Evolutionary conservation across 2,888 invertebrate genomes (phyloP), one percentile per base, ranked within the genome.

Genomic region (Rugalucina vietnamica): DNA sequence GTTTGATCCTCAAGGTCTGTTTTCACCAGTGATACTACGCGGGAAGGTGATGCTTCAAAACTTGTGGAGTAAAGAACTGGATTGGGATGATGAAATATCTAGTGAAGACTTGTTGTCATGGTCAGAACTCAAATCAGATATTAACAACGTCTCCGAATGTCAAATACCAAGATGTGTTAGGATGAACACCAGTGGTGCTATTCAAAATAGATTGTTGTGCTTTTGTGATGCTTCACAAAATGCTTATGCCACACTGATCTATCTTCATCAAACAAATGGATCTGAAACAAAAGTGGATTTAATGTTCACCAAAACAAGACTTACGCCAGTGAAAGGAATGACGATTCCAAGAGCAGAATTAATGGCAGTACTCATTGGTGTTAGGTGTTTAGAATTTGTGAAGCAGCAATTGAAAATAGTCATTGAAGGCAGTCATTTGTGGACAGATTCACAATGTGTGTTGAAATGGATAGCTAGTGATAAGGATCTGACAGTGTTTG

Each of bases 21-120:
- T 74, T 74, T 43, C 74, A 29, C 74, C 74, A 2, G 74, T 74
- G 24, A 21, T 49, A 29, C 36, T 74, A 8, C 49, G 37, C 12
- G 74, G 74, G n/a, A 74, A 74, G 50, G 29, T 74, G 3, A 12
- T 74, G 8, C 74, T 74, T 74, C 74, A 74, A 74, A 27, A 5
- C 5, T 29, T 74, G 24, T 76, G 76, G 60, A 36, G 24, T 29
- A 54, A 60, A 29, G 49, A 50, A 14, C 27, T 74, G 24, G 50
- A 74, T 21, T 74, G 71, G 71, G 74, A 74, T 50, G 50, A 74
- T 36, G 10, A 43, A 27, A 32, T 69, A 36, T 14, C 69, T 69
- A 18, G 24, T 27, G 69, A 4, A 36, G 69, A 69, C 21, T 32
- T 34, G 24, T 18, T 10, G 12, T 10, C 29, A 5, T 69, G 69